A percentile compares a stretch with the other conserved stretches of the same genome.
Conservation (phyloP, 2,888 invertebrate genomes). For the Pheosia gnoma region DNA sequence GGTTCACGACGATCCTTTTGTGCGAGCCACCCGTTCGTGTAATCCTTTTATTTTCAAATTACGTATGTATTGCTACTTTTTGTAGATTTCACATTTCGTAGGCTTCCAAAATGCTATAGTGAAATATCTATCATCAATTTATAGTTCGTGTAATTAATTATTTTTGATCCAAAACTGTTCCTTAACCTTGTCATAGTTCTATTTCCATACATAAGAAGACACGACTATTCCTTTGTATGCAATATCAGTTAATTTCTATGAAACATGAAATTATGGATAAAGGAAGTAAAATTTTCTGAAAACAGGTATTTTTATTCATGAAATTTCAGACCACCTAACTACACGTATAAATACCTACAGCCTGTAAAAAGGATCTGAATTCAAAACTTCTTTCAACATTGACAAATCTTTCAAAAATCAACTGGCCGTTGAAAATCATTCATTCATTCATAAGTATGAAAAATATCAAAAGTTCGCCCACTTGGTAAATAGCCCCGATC, state of each 20-base stretch:
- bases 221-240: no score
- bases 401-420: not conserved
- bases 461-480: no score
- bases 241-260: no score
- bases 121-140: no score
- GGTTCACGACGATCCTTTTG: slow-evolving; percentile 14
- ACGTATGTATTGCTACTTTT: not conserved
- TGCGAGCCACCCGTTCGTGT: slow-evolving; percentile 6
- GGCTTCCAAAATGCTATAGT: not conserved
- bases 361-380: not conserved
- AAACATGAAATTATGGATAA: no score
- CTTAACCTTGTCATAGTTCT: no score
- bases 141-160: no score
- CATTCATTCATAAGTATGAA: not conserved
- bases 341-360: not conserved
- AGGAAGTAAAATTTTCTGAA: not conserved
- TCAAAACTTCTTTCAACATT: not conserved
- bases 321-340: not conserved
- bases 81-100: not conserved
- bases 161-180: no score
- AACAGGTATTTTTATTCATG: not conserved
- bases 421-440: not conserved
- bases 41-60: slow-evolving; percentile 18
- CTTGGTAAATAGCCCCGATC: no score
- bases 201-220: no score